Evolutionary conservation across 2,888 invertebrate species (phyloP).

Genomic region (Orthosia cruda): DNA sequence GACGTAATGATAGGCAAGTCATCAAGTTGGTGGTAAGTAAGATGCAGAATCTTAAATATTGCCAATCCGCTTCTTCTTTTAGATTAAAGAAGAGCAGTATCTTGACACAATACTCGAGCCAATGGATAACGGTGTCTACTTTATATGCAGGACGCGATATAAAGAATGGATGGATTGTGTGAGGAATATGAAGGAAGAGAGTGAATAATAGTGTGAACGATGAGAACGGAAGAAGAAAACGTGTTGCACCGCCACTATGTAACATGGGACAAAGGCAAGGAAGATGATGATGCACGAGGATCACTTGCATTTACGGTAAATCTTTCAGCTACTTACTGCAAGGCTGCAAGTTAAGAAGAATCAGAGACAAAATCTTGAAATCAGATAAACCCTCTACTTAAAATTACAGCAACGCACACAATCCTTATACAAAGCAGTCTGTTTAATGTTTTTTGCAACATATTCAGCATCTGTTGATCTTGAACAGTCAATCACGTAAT

Average conservation of each 20-base stretch:
- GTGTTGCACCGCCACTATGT: neutral
- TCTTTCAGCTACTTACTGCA: neutral
- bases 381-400: conserved; percentile 7
- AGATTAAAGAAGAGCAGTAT: neutral
- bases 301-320: neutral
- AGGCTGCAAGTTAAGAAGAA: neutral
- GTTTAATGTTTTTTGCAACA: conserved; percentile 49
- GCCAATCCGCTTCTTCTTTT: too few relatives aligned
- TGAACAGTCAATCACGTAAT: conserved; percentile 55
- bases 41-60: too few relatives aligned
- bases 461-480: conserved; percentile 50
- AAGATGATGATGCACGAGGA: neutral
- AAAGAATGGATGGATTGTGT: neutral
- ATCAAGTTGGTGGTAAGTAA: neutral
- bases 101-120: neutral
- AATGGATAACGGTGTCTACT: neutral
- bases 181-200: neutral
- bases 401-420: conserved; percentile 7
- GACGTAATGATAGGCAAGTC: neutral
- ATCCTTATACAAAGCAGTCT: neutral
- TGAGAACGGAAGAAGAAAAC: neutral
- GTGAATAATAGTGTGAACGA: neutral
- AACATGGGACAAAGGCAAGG: neutral
- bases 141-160: neutral
- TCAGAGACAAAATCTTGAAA: neutral